Conservation (phyloP, 2,888 invertebrate species). For the Drosophila acutilabella region DNA sequence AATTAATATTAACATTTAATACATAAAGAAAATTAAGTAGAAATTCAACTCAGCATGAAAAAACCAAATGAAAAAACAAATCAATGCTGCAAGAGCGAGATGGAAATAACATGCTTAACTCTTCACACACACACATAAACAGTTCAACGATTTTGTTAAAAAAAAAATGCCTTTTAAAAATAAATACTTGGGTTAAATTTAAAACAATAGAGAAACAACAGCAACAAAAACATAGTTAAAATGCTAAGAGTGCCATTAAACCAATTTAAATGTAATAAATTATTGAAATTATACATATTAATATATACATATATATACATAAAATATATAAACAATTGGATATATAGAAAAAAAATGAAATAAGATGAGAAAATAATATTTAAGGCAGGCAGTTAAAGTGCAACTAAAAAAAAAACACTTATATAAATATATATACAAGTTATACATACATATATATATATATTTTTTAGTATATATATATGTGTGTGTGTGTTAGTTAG, state of each 20-base stretch:
- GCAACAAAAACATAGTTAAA: slow-evolving; percentile 46
- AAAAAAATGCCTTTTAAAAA: neutral
- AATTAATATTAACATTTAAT: slow-evolving; percentile 25
- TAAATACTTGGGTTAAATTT: neutral
- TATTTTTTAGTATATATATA: slow-evolving; percentile 35
- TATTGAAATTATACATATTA: slow-evolving; percentile 75
- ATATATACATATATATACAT: slow-evolving; percentile 49
- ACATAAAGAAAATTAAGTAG: slow-evolving; percentile 18
- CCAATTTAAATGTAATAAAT: slow-evolving; percentile 73
- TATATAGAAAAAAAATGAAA: slow-evolving; percentile 20
- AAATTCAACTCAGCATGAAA: slow-evolving; percentile 39
- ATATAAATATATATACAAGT: slow-evolving; percentile 37
- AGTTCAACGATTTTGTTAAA: neutral
- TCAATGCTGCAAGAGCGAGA: slow-evolving; percentile 48
- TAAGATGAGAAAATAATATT: slow-evolving; percentile 13
- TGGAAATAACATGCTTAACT: neutral
- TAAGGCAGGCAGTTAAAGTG: slow-evolving; percentile 60
- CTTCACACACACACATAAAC: slow-evolving; percentile 15
- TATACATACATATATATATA: slow-evolving; percentile 24
- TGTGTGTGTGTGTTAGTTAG: slow-evolving; percentile 43
- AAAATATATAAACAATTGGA: slow-evolving; percentile 30
- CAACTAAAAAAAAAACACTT: slow-evolving; percentile 49
- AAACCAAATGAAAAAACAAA: slow-evolving; percentile 49
- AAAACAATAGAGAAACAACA: slow-evolving; percentile 22
- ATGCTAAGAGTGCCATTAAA: slow-evolving; percentile 76